Evolutionary conservation across 2,797 vertebrate genomes (phyloP).

Genomic region (Uromys caudimaculatus): DNA sequence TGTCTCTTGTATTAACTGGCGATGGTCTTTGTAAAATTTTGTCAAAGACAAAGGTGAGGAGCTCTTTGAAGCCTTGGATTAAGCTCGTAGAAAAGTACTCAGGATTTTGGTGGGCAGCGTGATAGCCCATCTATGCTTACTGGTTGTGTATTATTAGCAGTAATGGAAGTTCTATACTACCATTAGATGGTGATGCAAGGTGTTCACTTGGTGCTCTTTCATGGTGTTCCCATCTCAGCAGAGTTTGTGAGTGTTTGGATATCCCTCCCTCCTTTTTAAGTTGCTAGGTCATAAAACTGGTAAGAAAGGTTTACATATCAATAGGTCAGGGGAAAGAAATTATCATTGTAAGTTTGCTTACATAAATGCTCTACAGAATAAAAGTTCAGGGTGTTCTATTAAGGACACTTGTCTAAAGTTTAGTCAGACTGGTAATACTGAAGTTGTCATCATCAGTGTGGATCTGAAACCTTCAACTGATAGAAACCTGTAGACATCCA

Average conservation of each 20-base stretch:
- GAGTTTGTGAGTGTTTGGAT: not conserved
- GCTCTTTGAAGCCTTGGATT: not conserved
- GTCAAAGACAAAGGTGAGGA: not conserved
- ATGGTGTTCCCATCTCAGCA: not conserved
- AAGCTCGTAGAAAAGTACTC: not conserved
- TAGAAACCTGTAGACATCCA: not conserved
- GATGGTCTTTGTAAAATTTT: constrained; percentile 8
- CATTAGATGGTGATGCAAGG: not conserved
- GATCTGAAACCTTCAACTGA: not conserved
- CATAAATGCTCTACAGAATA: not conserved
- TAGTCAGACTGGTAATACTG: not conserved
- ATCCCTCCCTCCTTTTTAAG: not conserved
- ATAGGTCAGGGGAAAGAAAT: not conserved
- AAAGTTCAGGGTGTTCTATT: not conserved
- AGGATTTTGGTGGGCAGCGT: not conserved
- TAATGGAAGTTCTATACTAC: not conserved
- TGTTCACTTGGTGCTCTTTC: no score
- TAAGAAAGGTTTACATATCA: constrained; percentile 12
- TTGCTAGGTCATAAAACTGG: not conserved
- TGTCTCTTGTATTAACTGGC: not conserved
- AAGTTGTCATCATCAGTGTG: not conserved
- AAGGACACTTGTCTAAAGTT: not conserved
- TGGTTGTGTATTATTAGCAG: not conserved
- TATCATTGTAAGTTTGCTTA: not conserved
- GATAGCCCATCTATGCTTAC: not conserved